Evolutionary conservation across 2,113 vertebrate species (phyloP), one percentile per base, ranked within the genome.

Genomic region (Lipotes vexillifer): DNA sequence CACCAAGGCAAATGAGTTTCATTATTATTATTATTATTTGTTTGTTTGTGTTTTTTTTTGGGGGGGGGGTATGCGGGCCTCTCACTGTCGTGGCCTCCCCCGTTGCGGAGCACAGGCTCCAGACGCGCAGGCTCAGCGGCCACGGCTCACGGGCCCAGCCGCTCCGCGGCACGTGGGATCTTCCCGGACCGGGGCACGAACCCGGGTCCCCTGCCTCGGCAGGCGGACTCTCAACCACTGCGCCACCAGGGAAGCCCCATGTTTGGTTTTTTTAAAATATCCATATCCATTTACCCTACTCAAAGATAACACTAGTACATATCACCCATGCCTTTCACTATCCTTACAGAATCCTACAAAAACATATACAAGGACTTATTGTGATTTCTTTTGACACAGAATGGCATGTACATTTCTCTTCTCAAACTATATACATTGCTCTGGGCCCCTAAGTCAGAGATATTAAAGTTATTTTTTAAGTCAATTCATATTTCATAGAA

Each of bases 391-490:
- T 71, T n/a, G n/a, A 44, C 6, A 12, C 20, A 31, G 18, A 52
- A 55, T 10, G 41, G 33, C 4, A 33, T 1, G 12, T 8, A 23
- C 41, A 85, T 89, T 63, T 90, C 41, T 80, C n/a, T 59, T 20
- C 14, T 55, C 38, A 75, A 55, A 36, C 36, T 9, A 9, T 36
- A 65, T 61, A 55, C 15, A 65, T 13, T 68, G n/a, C 25, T 57
- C 44, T 71, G 12, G 52, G 59, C 31, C 41, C 65, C 52, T 29
- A 82, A 81, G 86, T 80, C 38, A 66, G 66, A 88, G 18, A 21
- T 17, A 52, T 27, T 44, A 86, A 49, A 9, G 31, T 61, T 77
- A 52, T 96, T 95, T 88, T 61, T 80, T 75, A 89, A 93, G 52
- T 29, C 44, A 77, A 14, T 38, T 13, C 5, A 15, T 61, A 46